These are phyloP conservation scores for Syrphus vitripennis DNA, from an alignment of 2,888 invertebrate genomes.

Conservation along the genomic window DNA sequence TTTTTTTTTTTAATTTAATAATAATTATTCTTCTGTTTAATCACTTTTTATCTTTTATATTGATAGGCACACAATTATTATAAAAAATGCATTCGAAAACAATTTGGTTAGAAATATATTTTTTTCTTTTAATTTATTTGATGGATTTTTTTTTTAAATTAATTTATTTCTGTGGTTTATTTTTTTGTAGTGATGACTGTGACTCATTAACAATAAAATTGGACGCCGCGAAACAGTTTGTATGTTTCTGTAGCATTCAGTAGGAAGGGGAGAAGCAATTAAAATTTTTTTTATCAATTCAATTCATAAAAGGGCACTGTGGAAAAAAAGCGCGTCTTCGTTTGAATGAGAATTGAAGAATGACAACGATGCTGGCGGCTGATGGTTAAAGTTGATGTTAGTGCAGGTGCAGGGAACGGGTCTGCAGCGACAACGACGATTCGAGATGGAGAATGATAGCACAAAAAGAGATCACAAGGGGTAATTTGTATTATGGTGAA, in stretches of 20 bases:
- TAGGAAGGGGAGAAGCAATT: neutral
- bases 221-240: conserved; percentile 35
- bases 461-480: neutral
- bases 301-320: conserved; percentile 1
- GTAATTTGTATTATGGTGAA: neutral
- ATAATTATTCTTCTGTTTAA: neutral
- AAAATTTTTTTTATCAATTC: conserved; percentile 29
- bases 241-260: conserved; percentile 31
- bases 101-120: neutral
- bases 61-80: neutral
- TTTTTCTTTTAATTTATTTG: neutral
- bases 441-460: neutral
- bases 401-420: neutral
- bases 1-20: neutral
- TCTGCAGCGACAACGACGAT: neutral
- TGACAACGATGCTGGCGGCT: neutral
- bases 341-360: neutral
- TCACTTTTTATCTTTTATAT: neutral
- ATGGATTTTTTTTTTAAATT: too few relatives aligned
- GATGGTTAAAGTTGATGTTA: neutral
- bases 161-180: neutral
- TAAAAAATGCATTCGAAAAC: neutral
- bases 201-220: conserved; percentile 13
- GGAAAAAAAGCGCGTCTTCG: conserved; percentile 17
- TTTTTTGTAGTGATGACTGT: neutral